Evolutionary conservation across 2,888 invertebrate species (phyloP), one percentile per base, ranked within the genome.

Genomic region (Drosophila pegasa): DNA sequence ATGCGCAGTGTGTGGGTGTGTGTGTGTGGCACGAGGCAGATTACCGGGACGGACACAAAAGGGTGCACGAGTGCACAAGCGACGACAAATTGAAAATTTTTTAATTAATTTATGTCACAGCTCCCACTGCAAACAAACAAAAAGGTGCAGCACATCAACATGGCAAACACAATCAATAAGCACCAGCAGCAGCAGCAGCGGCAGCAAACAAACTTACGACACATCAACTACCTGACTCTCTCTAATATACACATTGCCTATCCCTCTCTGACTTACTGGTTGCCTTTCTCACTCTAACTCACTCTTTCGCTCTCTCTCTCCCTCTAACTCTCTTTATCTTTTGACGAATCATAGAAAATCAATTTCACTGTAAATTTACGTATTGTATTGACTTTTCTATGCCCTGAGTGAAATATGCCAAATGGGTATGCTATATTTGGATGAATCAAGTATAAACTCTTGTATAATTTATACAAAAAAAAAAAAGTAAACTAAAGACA

Each of bases 101-200:
- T 75, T 68, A 75, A 75, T 75, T 75, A 75, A 71, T 75, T 78
- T 78, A 71, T 71, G 75, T 58, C 58, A 62, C 52, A 58, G 47
- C 37, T 50, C 61, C 37, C 27, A 59, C 33, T 45, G 52, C 64
- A 55, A 73, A 64, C 77, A 71, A 78, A 56, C 58, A 61, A 48
- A 48, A 54, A 45, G 54, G 45, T 55, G 61, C 73, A 59, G 50
- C 69, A 52, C 12, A 41, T 54, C 62, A 31, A 38, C 45, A 59
- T 6, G 25, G 41, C 55, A 75, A 74, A 61, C 65, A 71, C 71
- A 57, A 66, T 61, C 71, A 64, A 71, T 69, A 60, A 43, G 40
- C 70, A 50, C 12, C 59, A 27, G 38, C n/a, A 59, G 43, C 41
- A 25, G 22, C 43, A 72, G 59, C 71, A 41, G n/a, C n/a, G n/a